Percentiles rank a stretch among this genome's conserved stretches.
Evolutionary conservation across 2,888 invertebrate genomes (phyloP).

Genomic region (Eurytoma adleriae): DNA sequence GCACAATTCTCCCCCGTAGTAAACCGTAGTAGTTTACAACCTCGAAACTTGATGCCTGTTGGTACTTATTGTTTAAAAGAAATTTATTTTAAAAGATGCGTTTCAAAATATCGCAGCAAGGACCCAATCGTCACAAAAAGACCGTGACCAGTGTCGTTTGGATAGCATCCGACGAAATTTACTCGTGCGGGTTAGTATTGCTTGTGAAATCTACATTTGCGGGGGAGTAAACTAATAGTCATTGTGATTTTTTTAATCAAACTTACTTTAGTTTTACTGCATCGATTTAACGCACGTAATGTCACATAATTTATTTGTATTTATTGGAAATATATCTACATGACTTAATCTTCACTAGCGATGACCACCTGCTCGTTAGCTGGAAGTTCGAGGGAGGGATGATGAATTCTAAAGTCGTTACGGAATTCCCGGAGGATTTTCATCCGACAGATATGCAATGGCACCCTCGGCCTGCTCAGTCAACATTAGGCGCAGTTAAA

Average conservation of each 20-base stretch:
- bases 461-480: slow-evolving; percentile 83
- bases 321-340: too few relatives aligned
- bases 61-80: not conserved
- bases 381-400: slow-evolving; percentile 88
- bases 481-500: slow-evolving; percentile 72
- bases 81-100: slow-evolving; percentile 62
- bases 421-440: slow-evolving; percentile 89
- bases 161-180: slow-evolving; percentile 95
- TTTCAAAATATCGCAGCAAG: slow-evolving; percentile 78
- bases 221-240: too few relatives aligned
- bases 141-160: slow-evolving; percentile 95
- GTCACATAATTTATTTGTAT: too few relatives aligned
- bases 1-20: not conserved
- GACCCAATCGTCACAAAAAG: slow-evolving; percentile 86
- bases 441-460: slow-evolving; percentile 95
- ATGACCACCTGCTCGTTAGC: slow-evolving; percentile 92
- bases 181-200: slow-evolving; percentile 87
- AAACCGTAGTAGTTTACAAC: not conserved
- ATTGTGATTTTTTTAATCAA: too few relatives aligned
- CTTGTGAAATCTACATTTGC: too few relatives aligned
- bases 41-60: not conserved
- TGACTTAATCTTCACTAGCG: slow-evolving; percentile 80
- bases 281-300: too few relatives aligned
- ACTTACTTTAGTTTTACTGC: too few relatives aligned
- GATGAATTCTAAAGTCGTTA: slow-evolving; percentile 85